These are phyloP conservation scores for Zalophus californianus DNA, from an alignment of 2,797 vertebrate genomes.

Conservation along the genomic window DNA sequence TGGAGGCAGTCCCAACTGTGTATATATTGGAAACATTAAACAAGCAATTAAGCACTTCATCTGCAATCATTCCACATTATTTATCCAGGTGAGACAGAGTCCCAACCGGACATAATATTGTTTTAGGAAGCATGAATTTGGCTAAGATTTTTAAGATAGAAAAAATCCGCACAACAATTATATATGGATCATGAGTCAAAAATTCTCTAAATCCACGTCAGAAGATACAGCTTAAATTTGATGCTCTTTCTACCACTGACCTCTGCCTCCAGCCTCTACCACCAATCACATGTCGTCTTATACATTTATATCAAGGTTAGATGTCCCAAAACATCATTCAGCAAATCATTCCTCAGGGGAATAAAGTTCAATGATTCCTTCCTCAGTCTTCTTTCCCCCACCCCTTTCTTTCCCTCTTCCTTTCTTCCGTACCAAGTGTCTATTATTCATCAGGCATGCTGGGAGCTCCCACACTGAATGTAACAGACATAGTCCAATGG, in stretches of 20 bases:
- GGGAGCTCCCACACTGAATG: background rate
- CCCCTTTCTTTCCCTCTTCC: background rate
- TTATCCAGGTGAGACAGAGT: slow-evolving; percentile 72
- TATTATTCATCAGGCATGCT: background rate
- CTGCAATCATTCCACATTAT: slow-evolving; percentile 67
- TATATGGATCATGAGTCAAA: background rate
- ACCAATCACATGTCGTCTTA: background rate
- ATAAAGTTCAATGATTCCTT: background rate
- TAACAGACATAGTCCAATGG: background rate
- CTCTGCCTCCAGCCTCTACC: background rate
- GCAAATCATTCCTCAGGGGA: background rate
- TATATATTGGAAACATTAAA: slow-evolving; percentile 65
- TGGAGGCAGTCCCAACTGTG: slow-evolving; percentile 48
- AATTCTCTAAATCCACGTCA: slow-evolving; percentile 43
- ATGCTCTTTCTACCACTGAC: background rate
- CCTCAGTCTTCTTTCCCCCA: background rate
- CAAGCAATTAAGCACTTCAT: slow-evolving; percentile 70
- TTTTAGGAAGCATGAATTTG: slow-evolving; percentile 50
- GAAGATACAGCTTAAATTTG: slow-evolving; percentile 29
- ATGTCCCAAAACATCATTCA: background rate
- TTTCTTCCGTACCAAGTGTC: background rate
- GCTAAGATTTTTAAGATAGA: slow-evolving; percentile 21
- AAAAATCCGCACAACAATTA: background rate
- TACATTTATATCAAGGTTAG: slow-evolving; percentile 4
- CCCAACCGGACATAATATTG: slow-evolving; percentile 57